These are phyloP conservation scores for Microctenopoma lineatum DNA, from an alignment of 2,797 vertebrate genomes.

Conservation along the genomic window DNA sequence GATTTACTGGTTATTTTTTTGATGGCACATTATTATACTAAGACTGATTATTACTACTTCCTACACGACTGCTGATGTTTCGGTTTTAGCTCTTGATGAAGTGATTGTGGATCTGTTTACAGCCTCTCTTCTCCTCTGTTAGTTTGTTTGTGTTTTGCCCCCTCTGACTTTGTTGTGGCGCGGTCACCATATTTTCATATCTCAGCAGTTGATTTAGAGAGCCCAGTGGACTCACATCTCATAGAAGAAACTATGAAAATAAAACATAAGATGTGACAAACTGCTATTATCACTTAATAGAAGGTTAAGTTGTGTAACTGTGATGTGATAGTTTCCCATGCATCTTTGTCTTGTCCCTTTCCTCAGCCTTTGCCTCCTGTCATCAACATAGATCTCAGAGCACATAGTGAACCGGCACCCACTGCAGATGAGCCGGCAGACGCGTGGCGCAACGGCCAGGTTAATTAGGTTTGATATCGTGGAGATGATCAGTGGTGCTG, in stretches of 20 bases:
- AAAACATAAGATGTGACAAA: constrained; percentile 2
- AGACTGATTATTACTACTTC: neutral
- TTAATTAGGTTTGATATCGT: constrained; percentile 85
- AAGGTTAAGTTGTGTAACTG: constrained; percentile 21
- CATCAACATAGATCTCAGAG: constrained; percentile 57
- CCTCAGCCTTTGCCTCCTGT: constrained; percentile 21
- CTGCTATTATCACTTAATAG: constrained; percentile 31
- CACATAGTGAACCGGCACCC: constrained; percentile 57
- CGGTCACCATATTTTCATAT: neutral
- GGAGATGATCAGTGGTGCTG: constrained; percentile 77
- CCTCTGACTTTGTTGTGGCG: neutral
- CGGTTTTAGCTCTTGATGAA: constrained; percentile 21
- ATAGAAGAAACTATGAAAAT: neutral
- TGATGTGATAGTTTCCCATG: constrained; percentile 45
- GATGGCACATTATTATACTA: neutral
- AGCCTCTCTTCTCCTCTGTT: neutral
- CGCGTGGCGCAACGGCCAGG: constrained; percentile 59
- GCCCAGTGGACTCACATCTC: neutral
- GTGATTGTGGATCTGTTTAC: neutral
- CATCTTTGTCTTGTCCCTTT: constrained; percentile 35
- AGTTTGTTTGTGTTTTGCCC: neutral
- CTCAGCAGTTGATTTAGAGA: neutral
- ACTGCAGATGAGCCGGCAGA: constrained; percentile 58
- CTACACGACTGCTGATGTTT: neutral
- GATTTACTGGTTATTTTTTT: neutral